Evolutionary conservation across 2,888 invertebrate species (phyloP).

Genomic region (Mimas tiliae): DNA sequence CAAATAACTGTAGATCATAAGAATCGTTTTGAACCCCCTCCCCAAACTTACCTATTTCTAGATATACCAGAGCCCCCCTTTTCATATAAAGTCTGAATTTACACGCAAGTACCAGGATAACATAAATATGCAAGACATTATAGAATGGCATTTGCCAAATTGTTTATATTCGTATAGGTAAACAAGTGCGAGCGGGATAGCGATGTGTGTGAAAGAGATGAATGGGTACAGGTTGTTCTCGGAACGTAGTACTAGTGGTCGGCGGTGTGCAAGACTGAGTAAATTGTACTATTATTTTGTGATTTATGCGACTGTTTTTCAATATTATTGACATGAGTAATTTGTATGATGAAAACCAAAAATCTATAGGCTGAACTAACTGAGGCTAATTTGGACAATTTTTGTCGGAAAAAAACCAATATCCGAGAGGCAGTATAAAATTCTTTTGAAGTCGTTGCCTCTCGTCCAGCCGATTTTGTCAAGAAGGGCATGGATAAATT

Average conservation of each 20-base stretch:
- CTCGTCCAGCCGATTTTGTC: no score
- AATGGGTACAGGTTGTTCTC: conserved; percentile 2
- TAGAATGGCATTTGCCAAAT: conserved; percentile 23
- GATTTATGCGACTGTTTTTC: background rate
- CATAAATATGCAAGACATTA: conserved; percentile 11
- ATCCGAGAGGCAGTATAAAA: no score
- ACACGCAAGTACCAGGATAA: background rate
- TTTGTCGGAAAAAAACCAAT: no score
- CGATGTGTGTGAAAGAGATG: conserved; percentile 5
- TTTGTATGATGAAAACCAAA: no score
- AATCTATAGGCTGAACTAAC: no score
- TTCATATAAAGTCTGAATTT: background rate
- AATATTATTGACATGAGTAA: no score
- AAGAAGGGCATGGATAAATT: no score
- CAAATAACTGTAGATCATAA: no score
- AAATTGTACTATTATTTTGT: conserved; percentile 16
- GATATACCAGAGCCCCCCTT: background rate
- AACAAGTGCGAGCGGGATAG: conserved; percentile 33
- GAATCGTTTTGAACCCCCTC: no score
- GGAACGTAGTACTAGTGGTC: conserved; percentile 42
- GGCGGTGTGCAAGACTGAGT: conserved; percentile 29
- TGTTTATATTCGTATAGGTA: conserved; percentile 16
- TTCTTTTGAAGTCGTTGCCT: no score
- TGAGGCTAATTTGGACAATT: no score
- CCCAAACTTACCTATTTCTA: background rate